A percentile compares a stretch with the other conserved stretches of the same genome.
Evolutionary conservation across 2,888 invertebrate species (phyloP).

Genomic region (Leptura quadrifasciata): DNA sequence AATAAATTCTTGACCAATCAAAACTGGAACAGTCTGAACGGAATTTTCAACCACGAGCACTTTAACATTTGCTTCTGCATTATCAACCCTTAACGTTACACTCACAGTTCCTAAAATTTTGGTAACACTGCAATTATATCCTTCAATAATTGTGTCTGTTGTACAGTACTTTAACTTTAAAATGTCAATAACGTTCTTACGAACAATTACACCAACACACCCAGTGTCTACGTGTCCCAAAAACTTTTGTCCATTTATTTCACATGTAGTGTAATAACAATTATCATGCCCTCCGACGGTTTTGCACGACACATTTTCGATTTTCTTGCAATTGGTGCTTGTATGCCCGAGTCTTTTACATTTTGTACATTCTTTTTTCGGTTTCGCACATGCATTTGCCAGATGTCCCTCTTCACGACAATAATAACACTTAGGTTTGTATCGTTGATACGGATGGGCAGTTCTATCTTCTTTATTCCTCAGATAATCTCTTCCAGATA

Average conservation of each 20-base stretch:
- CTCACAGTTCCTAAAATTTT: constrained; percentile 18
- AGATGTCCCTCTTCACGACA: constrained; percentile 22
- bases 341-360: constrained; percentile 26
- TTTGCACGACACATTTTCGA: too few relatives aligned
- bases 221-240: constrained; percentile 27
- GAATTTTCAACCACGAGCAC: constrained; percentile 26
- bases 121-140: constrained; percentile 9
- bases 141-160: background rate
- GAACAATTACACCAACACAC: constrained; percentile 26
- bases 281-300: constrained; percentile 1
- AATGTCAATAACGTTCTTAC: constrained; percentile 4
- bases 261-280: constrained; percentile 21
- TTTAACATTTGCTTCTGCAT: constrained; percentile 3
- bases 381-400: constrained; percentile 3
- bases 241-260: constrained; percentile 15
- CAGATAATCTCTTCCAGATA: too few relatives aligned
- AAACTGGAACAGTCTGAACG: constrained; percentile 37
- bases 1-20: constrained; percentile 46
- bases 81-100: constrained; percentile 9
- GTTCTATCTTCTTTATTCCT: background rate
- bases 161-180: background rate
- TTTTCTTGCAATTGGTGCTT: background rate
- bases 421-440: constrained; percentile 8
- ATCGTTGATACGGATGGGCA: constrained; percentile 18
- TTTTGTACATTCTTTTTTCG: constrained; percentile 21